Evolutionary conservation across 2,888 invertebrate genomes (phyloP).

Genomic region (Cylloceria caligata): DNA sequence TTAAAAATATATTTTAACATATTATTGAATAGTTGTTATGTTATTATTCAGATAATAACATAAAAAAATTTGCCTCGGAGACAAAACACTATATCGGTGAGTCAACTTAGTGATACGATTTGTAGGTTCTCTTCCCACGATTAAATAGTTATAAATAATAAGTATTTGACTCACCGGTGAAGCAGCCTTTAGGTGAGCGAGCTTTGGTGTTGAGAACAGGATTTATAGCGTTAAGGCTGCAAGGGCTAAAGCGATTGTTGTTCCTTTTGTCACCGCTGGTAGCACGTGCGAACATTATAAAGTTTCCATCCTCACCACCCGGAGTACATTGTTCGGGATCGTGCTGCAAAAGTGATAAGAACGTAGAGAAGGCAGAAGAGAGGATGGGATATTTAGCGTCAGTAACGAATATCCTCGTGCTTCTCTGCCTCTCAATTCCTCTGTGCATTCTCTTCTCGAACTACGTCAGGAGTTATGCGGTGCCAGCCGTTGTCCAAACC

Average conservation of each 20-base stretch:
- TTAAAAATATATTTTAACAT: too few species aligned
- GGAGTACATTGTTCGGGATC: conserved; percentile 98
- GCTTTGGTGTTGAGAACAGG: conserved; percentile 97
- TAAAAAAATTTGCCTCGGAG: too few species aligned
- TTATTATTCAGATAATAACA: too few species aligned
- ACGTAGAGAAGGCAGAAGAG: neutral
- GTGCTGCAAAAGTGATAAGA: conserved; percentile 88
- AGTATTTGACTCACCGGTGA: conserved; percentile 89
- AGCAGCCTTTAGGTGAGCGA: conserved; percentile 95
- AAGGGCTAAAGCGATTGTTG: conserved; percentile 97
- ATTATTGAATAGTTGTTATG: too few species aligned
- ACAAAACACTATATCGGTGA: too few species aligned
- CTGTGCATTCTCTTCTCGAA: conserved; percentile 12
- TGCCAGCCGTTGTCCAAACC: conserved; percentile 45
- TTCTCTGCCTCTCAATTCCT: conserved; percentile 2
- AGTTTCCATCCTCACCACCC: conserved; percentile 98
- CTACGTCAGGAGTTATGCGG: conserved; percentile 15
- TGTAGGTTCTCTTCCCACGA: too few species aligned
- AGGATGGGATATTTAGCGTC: conserved; percentile 12
- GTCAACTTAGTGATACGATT: too few species aligned
- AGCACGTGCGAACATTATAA: conserved; percentile 99
- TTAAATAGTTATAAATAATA: neutral
- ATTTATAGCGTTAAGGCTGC: conserved; percentile 96
- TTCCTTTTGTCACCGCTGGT: conserved; percentile 99
- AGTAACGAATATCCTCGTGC: neutral